phyloP scores from a whole-genome alignment of 2,797 vertebrate genomes.

The Kryptopterus vitreolus region DNA sequence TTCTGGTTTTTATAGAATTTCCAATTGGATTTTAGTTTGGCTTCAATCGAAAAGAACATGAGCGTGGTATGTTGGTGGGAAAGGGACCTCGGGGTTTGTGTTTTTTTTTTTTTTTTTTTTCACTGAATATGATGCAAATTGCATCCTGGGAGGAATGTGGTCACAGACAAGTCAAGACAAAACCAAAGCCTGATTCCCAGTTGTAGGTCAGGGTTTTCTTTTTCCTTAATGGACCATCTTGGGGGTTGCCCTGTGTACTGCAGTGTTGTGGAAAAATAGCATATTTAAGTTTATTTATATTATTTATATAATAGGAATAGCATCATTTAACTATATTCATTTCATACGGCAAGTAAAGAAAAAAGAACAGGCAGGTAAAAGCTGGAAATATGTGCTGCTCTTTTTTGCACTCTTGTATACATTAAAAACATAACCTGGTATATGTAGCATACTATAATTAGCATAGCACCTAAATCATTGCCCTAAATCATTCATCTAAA shows the following conservation, averaged over 20 bases:
- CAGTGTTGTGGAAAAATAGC: too few species aligned
- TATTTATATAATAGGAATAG: too few species aligned
- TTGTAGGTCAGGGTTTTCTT: constrained; percentile 10
- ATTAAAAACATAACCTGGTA: too few species aligned
- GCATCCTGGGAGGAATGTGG: constrained; percentile 1
- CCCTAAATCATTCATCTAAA: too few species aligned
- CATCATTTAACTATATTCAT: too few species aligned
- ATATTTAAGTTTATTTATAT: too few species aligned
- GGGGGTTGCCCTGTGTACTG: background rate
- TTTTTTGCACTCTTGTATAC: too few species aligned
- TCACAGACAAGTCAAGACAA: constrained; percentile 17
- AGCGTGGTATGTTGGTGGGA: background rate
- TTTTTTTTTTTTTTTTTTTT: background rate
- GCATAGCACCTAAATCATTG: too few species aligned
- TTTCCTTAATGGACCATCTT: background rate
- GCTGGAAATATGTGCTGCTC: too few species aligned
- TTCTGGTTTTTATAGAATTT: background rate
- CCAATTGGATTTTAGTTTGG: background rate
- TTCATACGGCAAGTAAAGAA: too few species aligned
- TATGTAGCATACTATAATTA: too few species aligned
- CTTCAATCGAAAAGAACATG: background rate
- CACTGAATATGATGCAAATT: background rate
- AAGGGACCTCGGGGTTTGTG: background rate
- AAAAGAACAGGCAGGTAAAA: too few species aligned
- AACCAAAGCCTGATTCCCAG: background rate